phyloP scores from a whole-genome alignment of 2,888 invertebrate genomes.

The Drosophila parthenogenetica region DNA sequence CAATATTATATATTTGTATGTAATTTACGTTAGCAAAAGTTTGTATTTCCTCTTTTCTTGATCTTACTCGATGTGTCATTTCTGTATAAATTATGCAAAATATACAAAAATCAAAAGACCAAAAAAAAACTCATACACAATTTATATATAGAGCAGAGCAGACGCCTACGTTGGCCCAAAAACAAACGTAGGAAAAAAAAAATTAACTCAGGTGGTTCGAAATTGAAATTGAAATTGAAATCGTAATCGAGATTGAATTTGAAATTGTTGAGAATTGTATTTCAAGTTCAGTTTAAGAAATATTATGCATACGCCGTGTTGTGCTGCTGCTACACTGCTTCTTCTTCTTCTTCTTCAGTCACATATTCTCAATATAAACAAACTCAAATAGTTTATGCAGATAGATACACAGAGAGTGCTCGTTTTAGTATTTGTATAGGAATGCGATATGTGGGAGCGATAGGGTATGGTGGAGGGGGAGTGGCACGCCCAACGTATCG shows the following conservation, averaged over 20 bases:
- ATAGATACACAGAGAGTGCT: not conserved
- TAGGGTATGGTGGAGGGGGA: not conserved
- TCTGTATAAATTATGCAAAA: conserved; percentile 34
- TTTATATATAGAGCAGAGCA: conserved; percentile 38
- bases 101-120: not conserved
- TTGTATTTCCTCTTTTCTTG: conserved; percentile 14
- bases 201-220: conserved; percentile 36
- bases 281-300: conserved; percentile 18
- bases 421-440: conserved; percentile 21
- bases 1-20: conserved; percentile 35
- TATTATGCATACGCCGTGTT: conserved; percentile 35
- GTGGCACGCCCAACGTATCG: not conserved
- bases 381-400: conserved; percentile 3
- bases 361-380: conserved; percentile 15
- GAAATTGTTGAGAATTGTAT: conserved; percentile 10
- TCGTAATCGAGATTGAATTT: conserved; percentile 3
- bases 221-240: not conserved
- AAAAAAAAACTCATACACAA: conserved; percentile 14
- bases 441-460: conserved; percentile 20
- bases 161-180: conserved; percentile 38
- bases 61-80: conserved; percentile 39
- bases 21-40: conserved; percentile 42
- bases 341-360: not conserved
- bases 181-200: too few relatives aligned
- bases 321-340: not conserved